Percentiles rank a stretch among this genome's conserved stretches.
Conservation (phyloP, 2,888 invertebrate species). For the Drosophila demipolita region DNA sequence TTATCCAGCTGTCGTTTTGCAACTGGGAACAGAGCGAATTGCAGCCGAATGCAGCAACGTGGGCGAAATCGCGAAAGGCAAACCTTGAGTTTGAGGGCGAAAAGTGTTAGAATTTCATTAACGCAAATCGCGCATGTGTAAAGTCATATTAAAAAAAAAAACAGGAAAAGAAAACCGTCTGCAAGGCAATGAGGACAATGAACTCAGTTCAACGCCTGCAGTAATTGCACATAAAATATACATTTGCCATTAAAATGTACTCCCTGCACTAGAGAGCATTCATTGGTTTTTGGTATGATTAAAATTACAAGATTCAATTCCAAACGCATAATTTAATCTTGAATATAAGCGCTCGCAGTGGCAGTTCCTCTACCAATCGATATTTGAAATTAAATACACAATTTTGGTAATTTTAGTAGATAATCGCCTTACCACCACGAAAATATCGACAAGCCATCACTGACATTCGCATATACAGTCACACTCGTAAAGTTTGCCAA, state of each 20-base stretch:
- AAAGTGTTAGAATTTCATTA: slow-evolving; percentile 57
- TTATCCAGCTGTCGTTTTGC: slow-evolving; percentile 78
- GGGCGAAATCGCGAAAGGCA: slow-evolving; percentile 38
- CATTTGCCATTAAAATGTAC: no score
- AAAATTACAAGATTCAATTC: no score
- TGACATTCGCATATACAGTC: slow-evolving; percentile 21
- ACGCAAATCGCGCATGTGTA: slow-evolving; percentile 72
- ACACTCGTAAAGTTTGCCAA: slow-evolving; percentile 52
- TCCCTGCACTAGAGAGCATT: not conserved
- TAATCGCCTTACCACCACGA: not conserved
- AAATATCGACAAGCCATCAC: slow-evolving; percentile 11
- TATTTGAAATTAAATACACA: not conserved
- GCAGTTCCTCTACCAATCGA: slow-evolving; percentile 6
- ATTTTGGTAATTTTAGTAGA: slow-evolving; percentile 18
- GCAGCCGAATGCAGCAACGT: slow-evolving; percentile 51
- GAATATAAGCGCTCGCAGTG: not conserved
- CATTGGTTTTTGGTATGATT: not conserved
- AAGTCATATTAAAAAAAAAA: slow-evolving; percentile 48
- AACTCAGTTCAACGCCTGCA: slow-evolving; percentile 31
- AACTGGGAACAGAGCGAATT: slow-evolving; percentile 74
- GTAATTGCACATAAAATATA: not conserved
- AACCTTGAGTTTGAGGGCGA: slow-evolving; percentile 28
- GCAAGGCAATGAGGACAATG: slow-evolving; percentile 54
- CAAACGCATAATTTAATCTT: not conserved
- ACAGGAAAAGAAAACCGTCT: slow-evolving; percentile 4